Evolutionary conservation across 2,888 invertebrate genomes (phyloP), one percentile per base, ranked within the genome.

Genomic region (Cryptosula pallasiana): DNA sequence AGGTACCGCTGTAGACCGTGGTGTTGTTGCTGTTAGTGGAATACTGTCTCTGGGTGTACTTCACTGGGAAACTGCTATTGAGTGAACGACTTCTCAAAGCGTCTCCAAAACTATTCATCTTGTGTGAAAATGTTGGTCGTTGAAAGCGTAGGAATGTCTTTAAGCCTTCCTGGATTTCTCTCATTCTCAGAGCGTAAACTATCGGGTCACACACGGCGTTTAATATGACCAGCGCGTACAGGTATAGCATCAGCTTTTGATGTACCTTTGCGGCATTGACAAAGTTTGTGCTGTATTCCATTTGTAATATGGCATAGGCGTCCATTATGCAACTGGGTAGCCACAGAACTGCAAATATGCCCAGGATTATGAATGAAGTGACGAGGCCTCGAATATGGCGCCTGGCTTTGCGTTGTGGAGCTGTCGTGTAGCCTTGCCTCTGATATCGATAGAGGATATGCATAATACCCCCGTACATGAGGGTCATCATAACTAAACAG

Each of bases 141-240:
- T 63, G 20, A n/a, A 63, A 63, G 16, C 32, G 63, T 3, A 63
- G 63, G 32, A 72, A 32, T 2, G 55, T n/a, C 25, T 54, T 70
- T 29, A 70, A 29, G 70, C 74, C 72, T 20, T 54, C 34, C 57
- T 73, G 72, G n/a, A 75, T 72, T n/a, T 75, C 75, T 1, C 63
- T 9, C 75, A 74, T 75, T 13, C 75, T 32, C 34, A 73, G 71
- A 34, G 75, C 75, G 73, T 75, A 75, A 34, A 75, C 72, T 16
- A 75, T 55, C 0, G 75, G 75, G 70, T 75, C 73, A 23, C 69
- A 69, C n/a, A 75, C 54, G 32, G 71, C 71, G 58, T 75, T 75
- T n/a, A 75, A 55, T 2, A 74, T 35, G 0, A 75, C 34, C 32
- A 75, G 36, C 35, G 71, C 73, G 69, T 74, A 72, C n/a, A 75